These are phyloP conservation scores for Rhabdomys pumilio DNA, from an alignment of 2,797 vertebrate genomes.

Conservation along the genomic window DNA sequence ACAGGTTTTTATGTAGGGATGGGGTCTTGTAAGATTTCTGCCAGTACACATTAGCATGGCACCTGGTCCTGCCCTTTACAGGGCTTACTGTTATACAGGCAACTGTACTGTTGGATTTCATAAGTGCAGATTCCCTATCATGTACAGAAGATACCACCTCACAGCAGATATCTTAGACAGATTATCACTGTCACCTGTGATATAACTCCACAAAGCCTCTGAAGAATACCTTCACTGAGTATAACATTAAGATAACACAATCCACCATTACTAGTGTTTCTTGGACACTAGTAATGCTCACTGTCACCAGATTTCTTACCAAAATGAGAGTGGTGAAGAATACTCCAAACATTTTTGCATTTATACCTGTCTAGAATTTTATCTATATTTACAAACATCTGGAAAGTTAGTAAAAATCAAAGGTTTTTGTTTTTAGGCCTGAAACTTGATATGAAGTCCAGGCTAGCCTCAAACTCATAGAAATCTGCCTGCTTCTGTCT, in stretches of 20 bases:
- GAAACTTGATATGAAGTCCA: neutral
- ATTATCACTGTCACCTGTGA: neutral
- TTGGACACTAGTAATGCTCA: neutral
- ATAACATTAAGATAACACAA: neutral
- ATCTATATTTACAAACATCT: slow-evolving; percentile 19
- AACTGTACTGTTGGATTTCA: neutral
- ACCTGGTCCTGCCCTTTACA: neutral
- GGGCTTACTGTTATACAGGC: neutral
- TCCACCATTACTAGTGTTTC: neutral
- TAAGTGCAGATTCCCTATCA: neutral
- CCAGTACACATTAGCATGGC: neutral
- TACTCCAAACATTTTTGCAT: neutral
- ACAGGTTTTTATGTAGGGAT: neutral
- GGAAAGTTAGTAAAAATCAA: slow-evolving; percentile 46
- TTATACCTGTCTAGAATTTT: neutral
- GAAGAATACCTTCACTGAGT: neutral
- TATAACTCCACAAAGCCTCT: neutral
- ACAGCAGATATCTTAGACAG: neutral
- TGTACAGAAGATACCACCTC: neutral
- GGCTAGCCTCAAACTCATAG: neutral
- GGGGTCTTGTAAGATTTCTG: neutral
- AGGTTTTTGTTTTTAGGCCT: neutral
- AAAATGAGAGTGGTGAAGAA: neutral
- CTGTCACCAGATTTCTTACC: slow-evolving; percentile 19
- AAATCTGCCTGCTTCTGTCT: neutral